Evolutionary conservation across 2,797 vertebrate species (phyloP), one percentile per base, ranked within the genome.

Genomic region (Myotis daubentonii): DNA sequence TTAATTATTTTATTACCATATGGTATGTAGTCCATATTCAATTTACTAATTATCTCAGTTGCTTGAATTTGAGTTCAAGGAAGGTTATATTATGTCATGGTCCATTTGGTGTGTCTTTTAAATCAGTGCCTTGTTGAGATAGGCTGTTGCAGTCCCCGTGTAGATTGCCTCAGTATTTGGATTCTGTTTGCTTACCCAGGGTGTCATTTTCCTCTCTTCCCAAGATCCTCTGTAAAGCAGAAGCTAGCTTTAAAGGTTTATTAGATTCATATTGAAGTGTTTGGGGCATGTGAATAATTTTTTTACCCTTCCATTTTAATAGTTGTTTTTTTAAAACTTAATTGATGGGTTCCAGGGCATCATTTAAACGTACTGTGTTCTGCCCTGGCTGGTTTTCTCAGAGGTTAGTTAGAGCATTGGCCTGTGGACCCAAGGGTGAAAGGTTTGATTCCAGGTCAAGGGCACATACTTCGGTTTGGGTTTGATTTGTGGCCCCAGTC

Each of bases 311-410:
- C 1, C 8, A 60, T 22, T 6, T 25, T 82, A 28, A 74, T 4
- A 41, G 13, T 47, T 92, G 89, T 95, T 94, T 62, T 53, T 53
- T 51, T 11, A 11, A 19, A 30, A 53, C 71, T 87, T 91, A 84
- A 85, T 6, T 70, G 13, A 28, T 96, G 19, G 28, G 41, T 70
- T 93, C 2, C 2, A 2, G 91, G 41, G 47, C 22, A 30, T 91
- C 41, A 87, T 78, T 88, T 84, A 71, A 92, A 90, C 65, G 38
- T 89, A 11, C 30, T 87, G 9, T 79, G 20, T 94, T 87, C 17
- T 83, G 6, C 17, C 53, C 19, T 8, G 17, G 19, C 53, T 47
- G 13, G 47, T 47, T 47, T 47, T 47, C 13, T 47, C 47, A 47
- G 47, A n/a, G n/a, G n/a, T n/a, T 47, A 12, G 47, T 47, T 47